Conservation (phyloP, 1,140 invertebrate genomes). For the Drosophila prosaltans region DNA sequence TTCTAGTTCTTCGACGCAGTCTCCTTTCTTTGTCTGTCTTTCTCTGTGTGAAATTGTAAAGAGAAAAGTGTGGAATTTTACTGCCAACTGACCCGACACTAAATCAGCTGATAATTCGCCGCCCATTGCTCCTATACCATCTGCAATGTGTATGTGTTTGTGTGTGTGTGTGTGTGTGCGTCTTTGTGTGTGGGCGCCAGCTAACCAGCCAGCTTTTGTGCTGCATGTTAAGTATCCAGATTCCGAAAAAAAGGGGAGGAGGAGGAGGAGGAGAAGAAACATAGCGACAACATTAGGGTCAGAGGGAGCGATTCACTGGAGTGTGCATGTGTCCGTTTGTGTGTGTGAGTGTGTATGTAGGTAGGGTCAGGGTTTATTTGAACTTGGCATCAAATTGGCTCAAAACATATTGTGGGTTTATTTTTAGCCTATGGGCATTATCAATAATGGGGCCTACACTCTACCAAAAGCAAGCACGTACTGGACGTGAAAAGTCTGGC, state of each 20-base stretch:
- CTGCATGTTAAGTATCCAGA: slow-evolving; percentile 49
- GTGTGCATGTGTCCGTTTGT: slow-evolving; percentile 3
- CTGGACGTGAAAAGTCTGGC: slow-evolving; percentile 10
- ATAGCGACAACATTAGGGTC: background rate
- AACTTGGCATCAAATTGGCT: slow-evolving; percentile 57
- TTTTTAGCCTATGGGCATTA: slow-evolving; percentile 54
- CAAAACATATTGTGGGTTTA: slow-evolving; percentile 52
- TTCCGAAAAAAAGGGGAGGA: slow-evolving; percentile 2
- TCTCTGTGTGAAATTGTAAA: slow-evolving; percentile 65
- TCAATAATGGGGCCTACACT: slow-evolving; percentile 27
- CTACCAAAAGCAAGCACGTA: slow-evolving; percentile 14
- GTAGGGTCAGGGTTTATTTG: slow-evolving; percentile 44
- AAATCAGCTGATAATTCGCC: slow-evolving; percentile 75
- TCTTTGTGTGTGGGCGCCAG: slow-evolving; percentile 48
- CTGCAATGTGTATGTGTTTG: slow-evolving; percentile 14
- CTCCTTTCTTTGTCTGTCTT: background rate
- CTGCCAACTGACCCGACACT: slow-evolving; percentile 73
- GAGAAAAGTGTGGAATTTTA: slow-evolving; percentile 76
- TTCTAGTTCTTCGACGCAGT: background rate
- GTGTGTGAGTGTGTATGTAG: slow-evolving; percentile 22
- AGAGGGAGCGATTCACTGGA: background rate
- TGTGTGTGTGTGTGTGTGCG: no score
- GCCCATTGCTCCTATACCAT: slow-evolving; percentile 31
- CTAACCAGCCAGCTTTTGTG: slow-evolving; percentile 29
- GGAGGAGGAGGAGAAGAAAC: no score